Percentiles rank a stretch among this genome's conserved stretches.
Evolutionary conservation across 2,113 vertebrate genomes (phyloP).

Genomic region (Saguinus midas): DNA sequence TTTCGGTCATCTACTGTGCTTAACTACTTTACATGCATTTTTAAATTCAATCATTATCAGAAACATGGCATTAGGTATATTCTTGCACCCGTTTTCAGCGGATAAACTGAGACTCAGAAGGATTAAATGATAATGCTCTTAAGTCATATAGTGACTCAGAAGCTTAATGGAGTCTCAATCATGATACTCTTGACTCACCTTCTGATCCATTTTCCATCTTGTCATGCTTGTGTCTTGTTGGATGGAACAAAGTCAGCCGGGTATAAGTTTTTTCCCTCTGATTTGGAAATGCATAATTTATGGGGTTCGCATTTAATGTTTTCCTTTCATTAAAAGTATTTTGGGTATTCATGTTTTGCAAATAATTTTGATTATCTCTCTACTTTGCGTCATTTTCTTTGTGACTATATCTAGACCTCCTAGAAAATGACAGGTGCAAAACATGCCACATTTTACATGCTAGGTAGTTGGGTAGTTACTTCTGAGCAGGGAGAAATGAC

Average conservation of each 20-base stretch:
- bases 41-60: background rate
- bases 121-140: background rate
- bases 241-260: background rate
- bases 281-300: background rate
- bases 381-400: slow-evolving; percentile 28
- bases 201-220: background rate
- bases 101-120: background rate
- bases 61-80: background rate
- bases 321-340: background rate
- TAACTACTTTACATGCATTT: background rate
- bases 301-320: background rate
- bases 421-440: background rate
- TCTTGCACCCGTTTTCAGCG: background rate
- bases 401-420: background rate
- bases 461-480: background rate
- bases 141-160: background rate
- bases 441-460: background rate
- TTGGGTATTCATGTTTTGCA: background rate
- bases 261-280: background rate
- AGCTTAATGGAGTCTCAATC: background rate
- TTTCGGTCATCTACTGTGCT: background rate
- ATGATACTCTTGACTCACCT: background rate
- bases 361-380: background rate
- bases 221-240: background rate
- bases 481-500: slow-evolving; percentile 44